These are phyloP conservation scores for Myzus persicae DNA, from an alignment of 1,140 invertebrate species.

Conservation along the genomic window DNA sequence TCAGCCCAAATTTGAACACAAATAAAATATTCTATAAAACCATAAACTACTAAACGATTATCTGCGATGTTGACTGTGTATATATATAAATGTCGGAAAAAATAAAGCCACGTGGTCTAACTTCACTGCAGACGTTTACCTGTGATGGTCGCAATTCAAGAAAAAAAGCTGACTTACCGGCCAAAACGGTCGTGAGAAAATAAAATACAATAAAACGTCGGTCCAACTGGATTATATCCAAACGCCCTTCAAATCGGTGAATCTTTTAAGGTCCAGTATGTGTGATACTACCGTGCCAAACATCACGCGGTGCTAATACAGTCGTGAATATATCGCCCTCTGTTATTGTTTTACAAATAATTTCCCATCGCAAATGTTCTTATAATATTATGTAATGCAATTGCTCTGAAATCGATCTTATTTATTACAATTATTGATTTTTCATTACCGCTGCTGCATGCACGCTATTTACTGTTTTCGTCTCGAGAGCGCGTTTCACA, in stretches of 20 bases:
- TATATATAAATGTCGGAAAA: not conserved
- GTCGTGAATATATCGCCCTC: not conserved
- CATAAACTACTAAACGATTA: not conserved
- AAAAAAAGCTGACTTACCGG: not conserved
- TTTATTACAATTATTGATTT: not conserved
- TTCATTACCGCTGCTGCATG: not conserved
- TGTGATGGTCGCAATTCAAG: not conserved
- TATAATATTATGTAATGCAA: not conserved
- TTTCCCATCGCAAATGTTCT: not conserved
- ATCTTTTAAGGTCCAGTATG: slow-evolving; percentile 42
- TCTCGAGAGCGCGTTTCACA: not conserved
- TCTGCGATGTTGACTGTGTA: not conserved
- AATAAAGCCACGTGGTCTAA: not conserved
- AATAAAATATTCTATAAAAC: not conserved
- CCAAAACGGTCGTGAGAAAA: slow-evolving; percentile 32
- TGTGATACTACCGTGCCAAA: slow-evolving; percentile 15
- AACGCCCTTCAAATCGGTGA: slow-evolving; percentile 41
- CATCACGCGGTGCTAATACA: slow-evolving; percentile 17
- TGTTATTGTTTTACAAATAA: slow-evolving; percentile 2
- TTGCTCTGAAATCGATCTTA: not conserved
- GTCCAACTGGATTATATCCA: slow-evolving; percentile 57
- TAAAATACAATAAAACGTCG: slow-evolving; percentile 27
- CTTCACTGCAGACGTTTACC: not conserved
- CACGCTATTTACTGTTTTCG: not conserved
- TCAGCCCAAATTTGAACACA: no score